Evolutionary conservation across 2,888 invertebrate species (phyloP).

Genomic region (Lutraria lutraria): DNA sequence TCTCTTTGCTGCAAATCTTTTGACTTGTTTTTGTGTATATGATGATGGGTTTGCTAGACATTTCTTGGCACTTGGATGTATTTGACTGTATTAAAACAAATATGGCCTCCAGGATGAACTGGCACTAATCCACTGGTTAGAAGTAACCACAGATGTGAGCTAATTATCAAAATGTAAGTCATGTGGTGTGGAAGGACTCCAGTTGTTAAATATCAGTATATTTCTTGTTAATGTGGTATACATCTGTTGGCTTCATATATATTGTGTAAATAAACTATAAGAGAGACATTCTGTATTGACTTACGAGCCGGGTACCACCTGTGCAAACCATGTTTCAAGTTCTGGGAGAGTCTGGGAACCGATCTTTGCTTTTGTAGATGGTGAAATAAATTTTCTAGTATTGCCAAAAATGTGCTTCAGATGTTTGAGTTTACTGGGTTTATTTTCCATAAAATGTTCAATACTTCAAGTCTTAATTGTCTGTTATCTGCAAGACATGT

Average conservation of each 20-base stretch:
- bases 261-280: conserved; percentile 47
- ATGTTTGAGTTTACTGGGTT: not conserved
- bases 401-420: not conserved
- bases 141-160: not conserved
- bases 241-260: conserved; percentile 44
- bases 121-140: no score
- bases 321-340: conserved; percentile 49
- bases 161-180: not conserved
- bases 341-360: conserved; percentile 9
- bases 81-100: no score
- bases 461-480: not conserved
- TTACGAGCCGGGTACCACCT: conserved; percentile 50
- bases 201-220: conserved; percentile 33
- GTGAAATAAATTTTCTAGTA: conserved; percentile 8
- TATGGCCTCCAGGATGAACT: no score
- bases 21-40: no score
- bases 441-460: conserved; percentile 3
- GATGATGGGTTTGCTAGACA: no score
- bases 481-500: not conserved
- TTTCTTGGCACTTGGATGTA: no score
- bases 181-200: conserved; percentile 15
- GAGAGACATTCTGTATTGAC: conserved; percentile 26
- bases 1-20: no score
- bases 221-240: conserved; percentile 26
- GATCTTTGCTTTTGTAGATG: not conserved